Conservation (phyloP, 1,140 invertebrate species). For the Conopomorpha cramerella region DNA sequence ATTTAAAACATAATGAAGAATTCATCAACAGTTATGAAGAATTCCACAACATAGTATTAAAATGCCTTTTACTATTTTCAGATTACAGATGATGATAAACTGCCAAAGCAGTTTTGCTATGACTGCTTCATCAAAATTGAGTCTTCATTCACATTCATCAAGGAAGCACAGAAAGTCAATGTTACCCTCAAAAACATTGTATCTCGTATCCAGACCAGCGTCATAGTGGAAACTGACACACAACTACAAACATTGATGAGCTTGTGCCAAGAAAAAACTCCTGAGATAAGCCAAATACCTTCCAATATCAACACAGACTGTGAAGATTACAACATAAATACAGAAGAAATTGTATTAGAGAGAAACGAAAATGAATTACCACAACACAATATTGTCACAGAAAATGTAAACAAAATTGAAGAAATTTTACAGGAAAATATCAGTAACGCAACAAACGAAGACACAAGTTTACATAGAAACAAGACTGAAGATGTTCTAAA, state of each 20-base stretch:
- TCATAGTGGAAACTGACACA: conserved; percentile 20
- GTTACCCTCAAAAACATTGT: conserved; percentile 33
- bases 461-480: neutral
- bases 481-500: neutral
- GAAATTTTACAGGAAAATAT: too few species aligned
- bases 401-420: neutral
- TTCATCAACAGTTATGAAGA: too few species aligned
- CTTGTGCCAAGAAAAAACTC: too few species aligned
- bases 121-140: conserved; percentile 40
- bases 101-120: conserved; percentile 44
- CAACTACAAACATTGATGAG: too few species aligned
- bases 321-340: neutral
- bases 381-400: neutral
- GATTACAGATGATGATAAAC: conserved; percentile 26
- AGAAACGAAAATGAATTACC: neutral
- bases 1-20: too few species aligned
- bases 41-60: too few species aligned
- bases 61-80: conserved; percentile 13
- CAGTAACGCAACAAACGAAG: too few species aligned
- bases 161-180: conserved; percentile 34
- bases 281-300: too few species aligned
- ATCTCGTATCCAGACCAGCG: conserved; percentile 22
- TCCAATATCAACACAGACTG: neutral
- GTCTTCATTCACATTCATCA: conserved; percentile 35
- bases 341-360: neutral